phyloP scores from a whole-genome alignment of 92 coral and sea anemone genomes.

The Parazoanthus atlanticus region DNA sequence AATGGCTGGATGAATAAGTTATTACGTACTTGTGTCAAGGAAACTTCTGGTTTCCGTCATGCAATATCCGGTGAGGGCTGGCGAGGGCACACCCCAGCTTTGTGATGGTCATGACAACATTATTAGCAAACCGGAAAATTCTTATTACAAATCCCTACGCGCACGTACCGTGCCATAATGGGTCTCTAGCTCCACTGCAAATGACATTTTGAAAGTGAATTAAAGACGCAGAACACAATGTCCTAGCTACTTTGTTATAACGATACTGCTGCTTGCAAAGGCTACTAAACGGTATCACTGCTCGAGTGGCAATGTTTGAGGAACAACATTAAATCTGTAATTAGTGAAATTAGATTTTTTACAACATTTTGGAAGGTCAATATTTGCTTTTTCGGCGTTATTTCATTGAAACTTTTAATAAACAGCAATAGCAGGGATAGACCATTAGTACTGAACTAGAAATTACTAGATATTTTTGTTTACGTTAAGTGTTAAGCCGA shows the following conservation, averaged over 20 bases:
- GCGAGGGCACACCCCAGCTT: neutral
- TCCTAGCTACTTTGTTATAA: no score
- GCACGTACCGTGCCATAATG: no score
- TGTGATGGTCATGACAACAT: neutral
- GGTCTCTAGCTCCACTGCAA: no score
- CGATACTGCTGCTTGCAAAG: neutral
- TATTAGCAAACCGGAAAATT: no score
- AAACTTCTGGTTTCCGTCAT: neutral
- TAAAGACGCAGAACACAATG: no score
- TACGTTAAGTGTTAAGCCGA: neutral
- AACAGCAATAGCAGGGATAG: no score
- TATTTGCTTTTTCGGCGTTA: neutral
- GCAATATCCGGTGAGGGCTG: neutral
- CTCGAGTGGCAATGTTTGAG: neutral
- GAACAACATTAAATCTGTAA: no score
- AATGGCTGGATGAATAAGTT: neutral
- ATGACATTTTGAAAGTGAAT: no score
- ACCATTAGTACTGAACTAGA: no score
- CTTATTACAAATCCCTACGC: no score
- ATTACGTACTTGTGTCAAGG: neutral
- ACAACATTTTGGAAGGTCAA: neutral
- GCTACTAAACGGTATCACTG: neutral
- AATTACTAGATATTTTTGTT: neutral
- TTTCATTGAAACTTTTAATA: no score
- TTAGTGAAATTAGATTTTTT: neutral